phyloP scores from a whole-genome alignment of 35 echinoderm and acorn worm genomes.

The Anneissia japonica region DNA sequence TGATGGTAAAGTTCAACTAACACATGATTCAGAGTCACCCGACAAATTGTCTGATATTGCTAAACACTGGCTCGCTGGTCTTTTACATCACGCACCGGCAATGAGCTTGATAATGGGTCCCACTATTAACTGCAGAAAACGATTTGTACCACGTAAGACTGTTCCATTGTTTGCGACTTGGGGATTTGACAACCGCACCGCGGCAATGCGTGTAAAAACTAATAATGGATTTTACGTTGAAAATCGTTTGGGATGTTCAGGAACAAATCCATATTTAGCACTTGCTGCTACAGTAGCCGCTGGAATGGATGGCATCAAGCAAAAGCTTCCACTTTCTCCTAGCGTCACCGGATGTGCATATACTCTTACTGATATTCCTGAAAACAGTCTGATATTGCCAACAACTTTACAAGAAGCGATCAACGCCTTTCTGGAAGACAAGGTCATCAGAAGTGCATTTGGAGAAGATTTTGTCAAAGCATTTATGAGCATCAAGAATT shows the following conservation, averaged over 20 bases:
- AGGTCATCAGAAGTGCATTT: slow-evolving; percentile 30
- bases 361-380: too few species aligned
- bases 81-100: slow-evolving; percentile 31
- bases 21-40: slow-evolving; percentile 16
- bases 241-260: slow-evolving; percentile 24
- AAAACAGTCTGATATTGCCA: slow-evolving; percentile 10
- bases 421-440: slow-evolving; percentile 27
- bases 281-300: slow-evolving; percentile 47
- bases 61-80: slow-evolving; percentile 41
- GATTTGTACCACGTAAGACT: background rate
- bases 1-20: background rate
- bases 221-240: slow-evolving; percentile 44
- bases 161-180: slow-evolving; percentile 36
- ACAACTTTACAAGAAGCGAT: slow-evolving; percentile 24
- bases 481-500: slow-evolving; percentile 13
- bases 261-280: slow-evolving; percentile 26
- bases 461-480: slow-evolving; percentile 45
- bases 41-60: slow-evolving; percentile 21
- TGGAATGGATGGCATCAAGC: slow-evolving; percentile 36
- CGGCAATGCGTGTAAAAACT: slow-evolving; percentile 29
- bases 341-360: too few species aligned
- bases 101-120: slow-evolving; percentile 17
- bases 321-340: too few species aligned
- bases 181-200: slow-evolving; percentile 53
- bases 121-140: slow-evolving; percentile 32